These are phyloP conservation scores for Oncorhynchus keta DNA, from an alignment of 2,113 vertebrate species.

Conservation along the genomic window DNA sequence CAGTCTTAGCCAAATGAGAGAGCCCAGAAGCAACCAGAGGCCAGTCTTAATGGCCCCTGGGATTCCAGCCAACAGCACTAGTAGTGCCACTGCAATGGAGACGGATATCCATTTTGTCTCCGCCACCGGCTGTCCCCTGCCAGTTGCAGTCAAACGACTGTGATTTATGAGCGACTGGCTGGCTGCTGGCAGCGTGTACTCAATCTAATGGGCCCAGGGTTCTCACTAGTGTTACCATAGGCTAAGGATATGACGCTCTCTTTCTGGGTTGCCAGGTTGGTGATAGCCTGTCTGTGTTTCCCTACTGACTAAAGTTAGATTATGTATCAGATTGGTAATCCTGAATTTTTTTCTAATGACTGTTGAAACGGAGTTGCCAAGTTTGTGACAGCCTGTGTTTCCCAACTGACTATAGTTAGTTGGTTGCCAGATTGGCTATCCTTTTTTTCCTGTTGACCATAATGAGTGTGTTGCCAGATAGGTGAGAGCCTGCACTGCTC, in stretches of 20 bases:
- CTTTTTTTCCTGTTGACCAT: not conserved
- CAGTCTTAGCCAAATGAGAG: too few relatives aligned
- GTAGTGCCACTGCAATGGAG: not conserved
- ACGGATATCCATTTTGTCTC: not conserved
- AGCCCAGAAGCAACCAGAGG: not conserved
- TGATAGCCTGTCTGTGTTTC: not conserved
- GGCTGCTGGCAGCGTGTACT: conserved; percentile 1
- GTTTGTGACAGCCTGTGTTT: not conserved
- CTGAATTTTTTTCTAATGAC: not conserved
- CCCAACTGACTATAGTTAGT: not conserved
- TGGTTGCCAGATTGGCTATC: not conserved
- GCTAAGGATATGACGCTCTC: not conserved
- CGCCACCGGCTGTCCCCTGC: not conserved
- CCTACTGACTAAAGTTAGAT: not conserved
- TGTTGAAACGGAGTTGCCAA: not conserved
- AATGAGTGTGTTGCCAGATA: too few relatives aligned
- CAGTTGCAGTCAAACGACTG: conserved; percentile 9
- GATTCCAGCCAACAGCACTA: conserved; percentile 34
- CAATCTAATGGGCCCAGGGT: conserved; percentile 25
- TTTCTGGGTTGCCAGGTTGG: conserved; percentile 12
- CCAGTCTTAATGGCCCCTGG: conserved; percentile 17
- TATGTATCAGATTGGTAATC: not conserved
- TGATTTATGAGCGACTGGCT: conserved; percentile 19
- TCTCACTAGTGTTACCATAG: not conserved
- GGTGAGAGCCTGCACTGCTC: too few relatives aligned